Conservation (phyloP, 2,888 invertebrate genomes). For the Lithophane ornitopus region DNA sequence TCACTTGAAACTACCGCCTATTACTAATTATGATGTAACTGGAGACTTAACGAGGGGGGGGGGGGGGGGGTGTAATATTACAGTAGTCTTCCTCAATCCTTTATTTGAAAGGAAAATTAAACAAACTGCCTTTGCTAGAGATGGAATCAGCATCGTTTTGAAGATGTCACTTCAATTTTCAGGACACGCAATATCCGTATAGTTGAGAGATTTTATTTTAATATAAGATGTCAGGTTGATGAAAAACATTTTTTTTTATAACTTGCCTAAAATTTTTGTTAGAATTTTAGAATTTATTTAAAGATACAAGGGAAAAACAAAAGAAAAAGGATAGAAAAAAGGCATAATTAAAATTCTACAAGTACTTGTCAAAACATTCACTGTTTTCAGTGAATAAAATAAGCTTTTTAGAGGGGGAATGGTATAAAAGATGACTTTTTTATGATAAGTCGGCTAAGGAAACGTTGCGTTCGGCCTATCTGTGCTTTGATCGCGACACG, state of each 20-base stretch:
- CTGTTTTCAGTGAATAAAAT: too few species aligned
- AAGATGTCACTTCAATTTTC: background rate
- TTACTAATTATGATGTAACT: slow-evolving; percentile 10
- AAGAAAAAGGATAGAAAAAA: background rate
- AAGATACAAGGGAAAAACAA: background rate
- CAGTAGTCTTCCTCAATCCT: background rate
- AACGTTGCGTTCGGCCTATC: slow-evolving; percentile 57
- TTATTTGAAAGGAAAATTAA: background rate
- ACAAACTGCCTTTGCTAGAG: background rate
- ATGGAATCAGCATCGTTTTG: background rate
- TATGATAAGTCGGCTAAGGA: slow-evolving; percentile 50
- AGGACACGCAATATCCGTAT: too few species aligned
- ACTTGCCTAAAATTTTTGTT: too few species aligned
- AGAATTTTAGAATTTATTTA: background rate
- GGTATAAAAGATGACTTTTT: too few species aligned
- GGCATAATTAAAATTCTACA: background rate
- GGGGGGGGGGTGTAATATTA: background rate
- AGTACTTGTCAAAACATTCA: slow-evolving; percentile 7
- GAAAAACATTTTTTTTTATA: background rate
- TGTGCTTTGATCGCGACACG: slow-evolving; percentile 47
- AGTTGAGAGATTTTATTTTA: background rate
- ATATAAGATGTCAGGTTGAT: background rate
- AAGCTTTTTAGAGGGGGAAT: too few species aligned
- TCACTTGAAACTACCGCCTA: slow-evolving; percentile 35
- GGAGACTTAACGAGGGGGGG: background rate